phyloP scores from a whole-genome alignment of 2,888 invertebrate genomes.

The Silvanus unidentatus region DNA sequence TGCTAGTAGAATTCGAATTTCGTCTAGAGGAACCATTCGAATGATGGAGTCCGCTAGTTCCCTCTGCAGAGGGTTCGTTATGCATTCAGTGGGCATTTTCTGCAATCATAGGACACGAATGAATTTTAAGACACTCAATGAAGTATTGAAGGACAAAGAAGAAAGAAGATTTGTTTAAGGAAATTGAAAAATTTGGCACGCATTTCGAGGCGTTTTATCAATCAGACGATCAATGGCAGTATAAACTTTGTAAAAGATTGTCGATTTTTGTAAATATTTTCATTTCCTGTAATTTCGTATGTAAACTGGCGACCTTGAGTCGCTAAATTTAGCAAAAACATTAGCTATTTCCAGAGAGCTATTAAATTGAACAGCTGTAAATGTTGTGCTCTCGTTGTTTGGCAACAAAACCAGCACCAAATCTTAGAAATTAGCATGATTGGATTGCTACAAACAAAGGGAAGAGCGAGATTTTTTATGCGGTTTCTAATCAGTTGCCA shows the following conservation, averaged over 20 bases:
- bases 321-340: conserved; percentile 10
- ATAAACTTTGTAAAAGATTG: too few species aligned
- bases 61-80: conserved; percentile 70
- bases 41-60: conserved; percentile 88
- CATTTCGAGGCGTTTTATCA: neutral
- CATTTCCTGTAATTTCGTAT: conserved; percentile 1
- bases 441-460: too few species aligned
- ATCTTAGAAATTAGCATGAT: too few species aligned
- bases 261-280: neutral
- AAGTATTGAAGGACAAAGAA: too few species aligned
- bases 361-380: conserved; percentile 11
- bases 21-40: conserved; percentile 78
- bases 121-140: too few species aligned
- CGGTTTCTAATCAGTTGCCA: neutral
- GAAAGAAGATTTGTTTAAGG: too few species aligned
- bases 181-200: too few species aligned
- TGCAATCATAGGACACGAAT: too few species aligned
- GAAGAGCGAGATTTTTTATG: too few species aligned
- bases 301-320: conserved; percentile 8
- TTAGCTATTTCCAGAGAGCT: conserved; percentile 17
- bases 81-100: conserved; percentile 68
- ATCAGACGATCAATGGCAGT: too few species aligned
- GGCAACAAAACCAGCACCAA: conserved; percentile 14
- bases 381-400: conserved; percentile 13
- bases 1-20: conserved; percentile 76